These are phyloP conservation scores for Dermolepida albohirtum DNA, from an alignment of 2,888 invertebrate species.

Conservation along the genomic window DNA sequence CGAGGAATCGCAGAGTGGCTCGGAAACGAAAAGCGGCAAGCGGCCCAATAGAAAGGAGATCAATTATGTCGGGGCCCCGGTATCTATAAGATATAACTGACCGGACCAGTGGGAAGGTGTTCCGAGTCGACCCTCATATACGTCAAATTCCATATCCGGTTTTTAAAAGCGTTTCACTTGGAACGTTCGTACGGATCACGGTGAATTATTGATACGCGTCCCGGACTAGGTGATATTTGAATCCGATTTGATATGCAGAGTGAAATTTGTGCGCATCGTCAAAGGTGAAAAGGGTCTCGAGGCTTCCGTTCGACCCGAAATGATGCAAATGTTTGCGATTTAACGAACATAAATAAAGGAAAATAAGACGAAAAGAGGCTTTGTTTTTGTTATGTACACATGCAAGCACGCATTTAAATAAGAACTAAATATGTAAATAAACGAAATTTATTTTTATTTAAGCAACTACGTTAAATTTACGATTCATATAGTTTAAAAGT, in stretches of 20 bases:
- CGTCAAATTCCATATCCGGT: conserved; percentile 33
- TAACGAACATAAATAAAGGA: conserved; percentile 11
- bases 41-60: conserved; percentile 26
- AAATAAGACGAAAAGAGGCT: conserved; percentile 3
- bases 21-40: conserved; percentile 18
- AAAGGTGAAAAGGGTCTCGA: conserved; percentile 23
- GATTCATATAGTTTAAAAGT: no score
- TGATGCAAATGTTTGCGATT: conserved; percentile 18
- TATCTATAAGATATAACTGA: conserved; percentile 26
- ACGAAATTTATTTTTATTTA: no score
- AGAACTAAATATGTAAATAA: no score
- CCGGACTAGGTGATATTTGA: conserved; percentile 24
- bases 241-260: conserved; percentile 29
- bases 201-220: conserved; percentile 29
- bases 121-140: conserved; percentile 15
- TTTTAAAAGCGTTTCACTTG: conserved; percentile 25
- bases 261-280: conserved; percentile 20
- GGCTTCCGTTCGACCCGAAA: conserved; percentile 8
- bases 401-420: neutral
- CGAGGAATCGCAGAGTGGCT: conserved; percentile 23
- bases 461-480: no score
- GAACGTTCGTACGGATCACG: conserved; percentile 12
- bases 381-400: conserved; percentile 3
- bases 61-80: conserved; percentile 22
- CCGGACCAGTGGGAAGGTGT: conserved; percentile 24